Evolutionary conservation across 1,140 invertebrate genomes (phyloP).

Genomic region (Scaptomyza montana): DNA sequence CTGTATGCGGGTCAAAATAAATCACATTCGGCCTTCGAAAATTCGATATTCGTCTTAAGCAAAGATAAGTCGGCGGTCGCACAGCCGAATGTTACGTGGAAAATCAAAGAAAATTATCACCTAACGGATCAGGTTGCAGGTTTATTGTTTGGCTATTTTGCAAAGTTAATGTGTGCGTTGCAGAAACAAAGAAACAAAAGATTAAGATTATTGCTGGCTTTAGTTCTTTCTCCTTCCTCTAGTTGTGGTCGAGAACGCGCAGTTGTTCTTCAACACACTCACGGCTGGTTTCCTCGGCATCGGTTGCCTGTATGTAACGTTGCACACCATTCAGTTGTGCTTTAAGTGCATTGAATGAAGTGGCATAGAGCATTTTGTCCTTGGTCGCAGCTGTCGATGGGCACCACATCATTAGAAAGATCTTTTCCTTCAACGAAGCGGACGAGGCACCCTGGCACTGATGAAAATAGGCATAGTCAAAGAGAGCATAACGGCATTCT

Average conservation of each 20-base stretch:
- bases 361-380: constrained; percentile 69
- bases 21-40: constrained; percentile 49
- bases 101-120: constrained; percentile 64
- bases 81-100: neutral
- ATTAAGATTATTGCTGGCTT: neutral
- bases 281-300: constrained; percentile 42
- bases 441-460: constrained; percentile 37
- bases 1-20: constrained; percentile 33
- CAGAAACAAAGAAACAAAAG: too few relatives aligned
- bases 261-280: constrained; percentile 47
- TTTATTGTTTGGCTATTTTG: neutral
- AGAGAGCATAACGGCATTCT: constrained; percentile 60
- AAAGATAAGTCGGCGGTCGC: too few relatives aligned
- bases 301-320: constrained; percentile 62
- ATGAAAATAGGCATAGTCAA: constrained; percentile 50
- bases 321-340: constrained; percentile 43
- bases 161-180: constrained; percentile 3
- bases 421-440: constrained; percentile 51
- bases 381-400: constrained; percentile 46
- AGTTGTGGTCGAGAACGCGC: constrained; percentile 46
- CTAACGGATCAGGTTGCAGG: neutral
- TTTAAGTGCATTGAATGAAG: constrained; percentile 47
- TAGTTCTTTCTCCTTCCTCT: neutral
- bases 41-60: constrained; percentile 9
- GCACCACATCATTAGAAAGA: constrained; percentile 63